Conservation (phyloP, 2,797 vertebrate species). For the Microchirus variegatus region DNA sequence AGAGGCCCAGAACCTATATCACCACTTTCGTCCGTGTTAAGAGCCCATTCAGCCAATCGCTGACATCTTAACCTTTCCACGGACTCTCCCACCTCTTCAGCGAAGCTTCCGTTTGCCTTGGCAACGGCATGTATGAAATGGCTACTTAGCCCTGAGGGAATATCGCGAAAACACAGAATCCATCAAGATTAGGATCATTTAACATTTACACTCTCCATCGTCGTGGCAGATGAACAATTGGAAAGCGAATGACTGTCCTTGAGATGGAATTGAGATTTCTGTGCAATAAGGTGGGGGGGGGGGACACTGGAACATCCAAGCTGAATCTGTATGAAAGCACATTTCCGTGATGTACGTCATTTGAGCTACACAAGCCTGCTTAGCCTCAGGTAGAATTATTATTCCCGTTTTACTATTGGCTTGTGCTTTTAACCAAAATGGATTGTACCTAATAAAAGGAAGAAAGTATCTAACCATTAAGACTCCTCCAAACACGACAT, state of each 20-base stretch:
- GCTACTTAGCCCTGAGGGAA: slow-evolving; percentile 61
- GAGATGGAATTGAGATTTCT: slow-evolving; percentile 59
- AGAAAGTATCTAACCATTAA: not conserved
- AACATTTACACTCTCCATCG: slow-evolving; percentile 47
- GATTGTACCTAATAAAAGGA: not conserved
- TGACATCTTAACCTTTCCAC: slow-evolving; percentile 59
- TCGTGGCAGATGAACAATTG: slow-evolving; percentile 58
- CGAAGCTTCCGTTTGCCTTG: slow-evolving; percentile 61
- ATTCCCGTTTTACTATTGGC: not conserved
- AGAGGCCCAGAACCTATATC: slow-evolving; percentile 10
- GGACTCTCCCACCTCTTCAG: slow-evolving; percentile 31
- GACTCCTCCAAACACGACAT: slow-evolving; percentile 13
- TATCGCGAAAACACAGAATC: slow-evolving; percentile 65
- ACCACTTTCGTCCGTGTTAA: slow-evolving; percentile 33
- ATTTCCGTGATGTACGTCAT: slow-evolving; percentile 29
- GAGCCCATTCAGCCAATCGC: slow-evolving; percentile 54
- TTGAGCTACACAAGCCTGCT: slow-evolving; percentile 21
- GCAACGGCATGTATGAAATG: slow-evolving; percentile 69
- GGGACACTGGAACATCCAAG: slow-evolving; percentile 16
- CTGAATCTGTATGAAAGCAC: slow-evolving; percentile 24
- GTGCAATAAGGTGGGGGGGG: slow-evolving; percentile 18
- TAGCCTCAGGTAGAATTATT: not conserved
- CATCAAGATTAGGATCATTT: slow-evolving; percentile 75
- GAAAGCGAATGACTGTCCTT: slow-evolving; percentile 57
- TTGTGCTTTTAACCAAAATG: slow-evolving; percentile 2